phyloP scores from a whole-genome alignment of 2,797 vertebrate genomes.

The Pelobates cultripes region DNA sequence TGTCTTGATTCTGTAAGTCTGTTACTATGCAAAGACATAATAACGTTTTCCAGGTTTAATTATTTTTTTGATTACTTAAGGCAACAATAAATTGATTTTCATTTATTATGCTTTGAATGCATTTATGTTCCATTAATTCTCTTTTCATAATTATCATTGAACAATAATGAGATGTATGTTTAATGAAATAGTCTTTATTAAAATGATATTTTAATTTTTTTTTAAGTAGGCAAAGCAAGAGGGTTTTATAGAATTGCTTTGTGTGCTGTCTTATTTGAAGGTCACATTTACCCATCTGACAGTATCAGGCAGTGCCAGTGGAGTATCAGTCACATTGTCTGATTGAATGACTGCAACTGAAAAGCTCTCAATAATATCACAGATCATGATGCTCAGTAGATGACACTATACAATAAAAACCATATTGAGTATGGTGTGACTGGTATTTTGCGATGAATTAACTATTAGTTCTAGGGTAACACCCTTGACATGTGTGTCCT shows the following conservation, averaged over 20 bases:
- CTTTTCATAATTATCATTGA: constrained; percentile 41
- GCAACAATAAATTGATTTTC: constrained; percentile 40
- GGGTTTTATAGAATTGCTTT: not conserved
- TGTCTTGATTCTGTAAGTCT: constrained; percentile 5
- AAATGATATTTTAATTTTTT: too few relatives aligned
- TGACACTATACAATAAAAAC: too few relatives aligned
- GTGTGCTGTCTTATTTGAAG: not conserved
- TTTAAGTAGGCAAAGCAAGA: not conserved
- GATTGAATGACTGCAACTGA: constrained; percentile 5
- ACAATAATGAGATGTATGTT: not conserved
- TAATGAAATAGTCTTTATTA: too few relatives aligned
- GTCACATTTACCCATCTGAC: constrained; percentile 38
- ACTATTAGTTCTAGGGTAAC: too few relatives aligned
- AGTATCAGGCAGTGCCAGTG: constrained; percentile 1
- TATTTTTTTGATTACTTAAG: constrained; percentile 46
- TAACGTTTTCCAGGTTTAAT: constrained; percentile 46
- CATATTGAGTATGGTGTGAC: too few relatives aligned
- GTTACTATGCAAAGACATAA: constrained; percentile 29
- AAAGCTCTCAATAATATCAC: constrained; percentile 7
- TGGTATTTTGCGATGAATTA: too few relatives aligned
- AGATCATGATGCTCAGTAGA: too few relatives aligned
- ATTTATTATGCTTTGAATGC: constrained; percentile 7
- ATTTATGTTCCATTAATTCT: constrained; percentile 45
- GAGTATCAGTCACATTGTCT: not conserved
- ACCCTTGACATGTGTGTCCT: too few relatives aligned